These are phyloP conservation scores for Heterotilapia buettikoferi DNA, from an alignment of 2,113 vertebrate species.

Conservation along the genomic window DNA sequence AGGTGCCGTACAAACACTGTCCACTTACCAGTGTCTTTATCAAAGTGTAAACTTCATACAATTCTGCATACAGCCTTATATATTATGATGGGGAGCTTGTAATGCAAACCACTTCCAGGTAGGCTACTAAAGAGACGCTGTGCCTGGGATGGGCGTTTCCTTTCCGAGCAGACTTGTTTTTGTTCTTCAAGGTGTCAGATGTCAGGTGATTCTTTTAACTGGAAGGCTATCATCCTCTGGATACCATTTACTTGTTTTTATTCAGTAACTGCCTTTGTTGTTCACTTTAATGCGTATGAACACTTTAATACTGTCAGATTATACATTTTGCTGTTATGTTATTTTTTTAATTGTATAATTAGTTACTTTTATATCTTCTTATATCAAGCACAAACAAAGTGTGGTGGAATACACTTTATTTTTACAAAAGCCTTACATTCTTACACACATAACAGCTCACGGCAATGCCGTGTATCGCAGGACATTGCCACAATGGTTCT, in stretches of 20 bases:
- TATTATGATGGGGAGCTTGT: neutral
- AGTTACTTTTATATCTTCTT: neutral
- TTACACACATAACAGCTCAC: constrained; percentile 12
- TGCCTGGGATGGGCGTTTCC: neutral
- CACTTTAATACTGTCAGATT: neutral
- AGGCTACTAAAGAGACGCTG: neutral
- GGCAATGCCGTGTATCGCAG: neutral
- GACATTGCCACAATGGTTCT: neutral
- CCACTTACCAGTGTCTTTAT: neutral
- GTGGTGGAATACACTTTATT: constrained; percentile 27
- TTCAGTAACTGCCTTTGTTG: neutral
- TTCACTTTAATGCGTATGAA: neutral
- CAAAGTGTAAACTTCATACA: neutral
- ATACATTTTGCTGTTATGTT: neutral
- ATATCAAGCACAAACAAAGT: neutral
- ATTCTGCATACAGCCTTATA: neutral
- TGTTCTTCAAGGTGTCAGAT: neutral
- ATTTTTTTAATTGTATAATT: neutral
- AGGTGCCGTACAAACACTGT: neutral
- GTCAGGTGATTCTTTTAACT: neutral
- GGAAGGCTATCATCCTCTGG: neutral
- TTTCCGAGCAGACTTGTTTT: neutral
- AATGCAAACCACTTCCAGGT: neutral
- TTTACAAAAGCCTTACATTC: constrained; percentile 28
- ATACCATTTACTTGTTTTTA: neutral